Base-by-base conservation (phyloP, 2,888 invertebrate genomes). In the Caenorhabditis sulstoni region DNA sequence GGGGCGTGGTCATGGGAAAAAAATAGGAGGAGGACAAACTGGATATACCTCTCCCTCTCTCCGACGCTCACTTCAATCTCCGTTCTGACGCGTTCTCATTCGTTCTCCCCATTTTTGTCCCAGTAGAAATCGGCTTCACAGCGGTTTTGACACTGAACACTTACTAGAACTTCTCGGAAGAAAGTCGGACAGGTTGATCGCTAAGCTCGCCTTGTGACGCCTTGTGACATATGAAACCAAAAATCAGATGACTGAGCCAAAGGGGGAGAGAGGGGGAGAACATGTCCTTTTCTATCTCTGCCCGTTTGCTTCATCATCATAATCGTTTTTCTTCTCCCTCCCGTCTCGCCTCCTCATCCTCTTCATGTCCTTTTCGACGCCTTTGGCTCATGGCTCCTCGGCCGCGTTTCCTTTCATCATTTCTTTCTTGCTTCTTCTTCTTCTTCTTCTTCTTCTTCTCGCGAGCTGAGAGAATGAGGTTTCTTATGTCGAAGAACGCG, bases 231-330 rank as follows among this genome's bases (percentile, higher is more conserved):
- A 65, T 44, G 53, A 66, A 22, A 66, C 16, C 20, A 41, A 55
- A 57, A 57, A 66, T 57, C 47, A n/a, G 39, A 29, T 29, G 29
- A 7, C 29, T 29, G 4, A 29, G n/a, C 29, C 29, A 29, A 7
- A 29, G 20, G 45, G 18, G 45, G 35, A n/a, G 47, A 47, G 55
- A 35, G 20, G 50, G 12, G 20, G 37, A n/a, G 50, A 50, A 37
- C 41, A 58, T 68, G 52, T 49, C 68, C 68, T 68, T 68, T 68
- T 44, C 68, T 52, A 68, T 68, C 68, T 68, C 50, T 67, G n/a
- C 29, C 29, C 3, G 29, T n/a, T 18, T 14, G 22, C 58, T 37
- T 67, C 64, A 65, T 49, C 70, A 39, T 53, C 70, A 70, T 55
- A 45, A 70, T 45, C 23, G 52, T 44, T 37, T n/a, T 14, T 18